These are phyloP conservation scores for Sericinus montela DNA, from an alignment of 2,888 invertebrate genomes.

Conservation along the genomic window DNA sequence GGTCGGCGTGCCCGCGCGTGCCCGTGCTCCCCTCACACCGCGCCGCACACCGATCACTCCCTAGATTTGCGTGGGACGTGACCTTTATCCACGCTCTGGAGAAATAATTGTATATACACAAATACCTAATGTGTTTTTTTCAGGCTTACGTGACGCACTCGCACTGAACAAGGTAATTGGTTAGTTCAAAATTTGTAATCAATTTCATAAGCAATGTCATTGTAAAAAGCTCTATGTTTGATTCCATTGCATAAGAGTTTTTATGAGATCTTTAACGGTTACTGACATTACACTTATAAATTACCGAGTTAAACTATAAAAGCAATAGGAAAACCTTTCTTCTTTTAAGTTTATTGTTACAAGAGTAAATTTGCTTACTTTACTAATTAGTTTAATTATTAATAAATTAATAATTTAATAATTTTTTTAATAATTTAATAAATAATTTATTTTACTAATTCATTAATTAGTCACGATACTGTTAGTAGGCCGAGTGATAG, in stretches of 20 bases:
- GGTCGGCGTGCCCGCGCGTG: slow-evolving; percentile 75
- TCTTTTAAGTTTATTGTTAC: no score
- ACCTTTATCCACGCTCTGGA: slow-evolving; percentile 74
- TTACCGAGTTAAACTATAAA: no score
- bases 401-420: no score
- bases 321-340: no score
- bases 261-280: no score
- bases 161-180: slow-evolving; percentile 23
- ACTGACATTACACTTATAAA: no score
- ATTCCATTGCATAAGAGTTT: neutral
- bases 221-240: neutral
- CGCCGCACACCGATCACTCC: slow-evolving; percentile 53
- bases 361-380: no score
- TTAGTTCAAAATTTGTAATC: slow-evolving; percentile 21
- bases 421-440: no score
- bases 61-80: slow-evolving; percentile 74
- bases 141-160: slow-evolving; percentile 43
- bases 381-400: no score
- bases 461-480: no score
- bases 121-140: slow-evolving; percentile 63
- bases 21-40: slow-evolving; percentile 46
- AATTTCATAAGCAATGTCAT: neutral
- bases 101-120: slow-evolving; percentile 66
- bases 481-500: no score
- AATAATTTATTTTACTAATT: no score